Evolutionary conservation across 2,888 invertebrate genomes (phyloP).

Genomic region (Ormyrus nitidulus): DNA sequence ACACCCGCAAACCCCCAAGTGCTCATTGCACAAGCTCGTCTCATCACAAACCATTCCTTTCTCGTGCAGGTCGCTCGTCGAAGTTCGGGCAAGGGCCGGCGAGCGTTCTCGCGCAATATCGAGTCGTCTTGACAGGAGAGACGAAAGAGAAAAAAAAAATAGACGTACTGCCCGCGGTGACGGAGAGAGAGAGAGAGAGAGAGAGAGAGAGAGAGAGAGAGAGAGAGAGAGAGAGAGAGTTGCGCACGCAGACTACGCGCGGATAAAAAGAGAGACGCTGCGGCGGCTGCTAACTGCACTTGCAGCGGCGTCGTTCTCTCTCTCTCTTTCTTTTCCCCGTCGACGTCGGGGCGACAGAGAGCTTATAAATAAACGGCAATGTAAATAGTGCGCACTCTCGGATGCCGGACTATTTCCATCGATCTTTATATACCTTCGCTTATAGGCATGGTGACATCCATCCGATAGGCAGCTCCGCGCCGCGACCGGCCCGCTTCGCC

Average conservation of each 20-base stretch:
- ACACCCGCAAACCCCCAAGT: too few relatives aligned
- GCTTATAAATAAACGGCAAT: conserved; percentile 73
- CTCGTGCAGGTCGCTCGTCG: too few relatives aligned
- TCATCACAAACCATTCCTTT: too few relatives aligned
- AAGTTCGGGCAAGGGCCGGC: too few relatives aligned
- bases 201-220: conserved; percentile 1
- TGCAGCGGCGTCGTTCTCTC: conserved; percentile 57
- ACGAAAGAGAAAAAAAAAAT: not conserved
- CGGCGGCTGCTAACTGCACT: conserved; percentile 59
- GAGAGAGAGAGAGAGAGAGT: not conserved
- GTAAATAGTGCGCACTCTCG: conserved; percentile 72
- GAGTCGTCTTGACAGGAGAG: not conserved
- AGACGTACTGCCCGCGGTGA: not conserved
- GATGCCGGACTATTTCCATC: conserved; percentile 74
- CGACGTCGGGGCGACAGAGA: not conserved
- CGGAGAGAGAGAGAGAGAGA: conserved; percentile 1
- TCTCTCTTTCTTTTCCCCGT: conserved; percentile 6
- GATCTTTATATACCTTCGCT: conserved; percentile 62
- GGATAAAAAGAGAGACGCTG: too few relatives aligned
- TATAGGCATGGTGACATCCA: conserved; percentile 38
- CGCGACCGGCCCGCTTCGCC: conserved; percentile 14
- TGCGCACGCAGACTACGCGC: too few relatives aligned
- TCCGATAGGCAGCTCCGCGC: conserved; percentile 38
- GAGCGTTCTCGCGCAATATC: too few relatives aligned
- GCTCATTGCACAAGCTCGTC: too few relatives aligned